These are phyloP conservation scores for Scrobipalpa costella DNA, from an alignment of 2,888 invertebrate genomes.

Conservation along the genomic window DNA sequence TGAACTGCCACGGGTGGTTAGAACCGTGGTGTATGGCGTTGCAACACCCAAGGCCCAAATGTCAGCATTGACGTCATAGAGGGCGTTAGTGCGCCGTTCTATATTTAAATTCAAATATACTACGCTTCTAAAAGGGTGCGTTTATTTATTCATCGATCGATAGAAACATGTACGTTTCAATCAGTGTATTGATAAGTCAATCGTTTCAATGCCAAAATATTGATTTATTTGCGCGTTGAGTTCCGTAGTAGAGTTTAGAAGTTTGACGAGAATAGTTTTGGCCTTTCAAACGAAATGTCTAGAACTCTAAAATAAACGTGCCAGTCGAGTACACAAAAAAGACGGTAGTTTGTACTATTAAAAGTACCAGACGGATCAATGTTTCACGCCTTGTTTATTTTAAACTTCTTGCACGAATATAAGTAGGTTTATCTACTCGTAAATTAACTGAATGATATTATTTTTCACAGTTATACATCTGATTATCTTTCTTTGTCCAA, in stretches of 20 bases:
- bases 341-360: background rate
- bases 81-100: conserved; percentile 53
- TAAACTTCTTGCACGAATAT: background rate
- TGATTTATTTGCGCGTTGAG: conserved; percentile 1
- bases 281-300: background rate
- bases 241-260: background rate
- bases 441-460: too few relatives aligned
- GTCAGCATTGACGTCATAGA: conserved; percentile 75
- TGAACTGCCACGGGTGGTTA: conserved; percentile 40
- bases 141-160: conserved; percentile 10
- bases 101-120: conserved; percentile 52
- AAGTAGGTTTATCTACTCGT: too few relatives aligned
- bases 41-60: conserved; percentile 60
- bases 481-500: background rate
- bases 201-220: conserved; percentile 7
- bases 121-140: conserved; percentile 15
- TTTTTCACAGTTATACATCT: too few relatives aligned
- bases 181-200: conserved; percentile 2
- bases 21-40: conserved; percentile 30
- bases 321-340: background rate
- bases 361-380: background rate
- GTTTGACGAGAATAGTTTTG: background rate
- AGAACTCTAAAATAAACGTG: background rate
- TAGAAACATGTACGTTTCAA: background rate
- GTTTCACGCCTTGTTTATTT: background rate